Evolutionary conservation across 2,888 invertebrate genomes (phyloP), one percentile per base, ranked within the genome.

Genomic region (Lamproptera curius): DNA sequence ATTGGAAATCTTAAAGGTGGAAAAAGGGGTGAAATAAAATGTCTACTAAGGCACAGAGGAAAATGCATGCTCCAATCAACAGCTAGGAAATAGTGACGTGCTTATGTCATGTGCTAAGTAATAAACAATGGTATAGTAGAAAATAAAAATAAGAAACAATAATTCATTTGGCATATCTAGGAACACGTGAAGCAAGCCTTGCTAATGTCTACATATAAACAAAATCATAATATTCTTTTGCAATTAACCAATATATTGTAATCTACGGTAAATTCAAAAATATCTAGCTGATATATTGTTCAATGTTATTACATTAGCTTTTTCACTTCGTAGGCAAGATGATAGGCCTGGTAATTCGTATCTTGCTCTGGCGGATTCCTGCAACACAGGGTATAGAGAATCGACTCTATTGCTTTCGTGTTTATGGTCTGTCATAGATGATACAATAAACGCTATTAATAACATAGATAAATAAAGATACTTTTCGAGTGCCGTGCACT

Each of bases 241-340:
- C 38, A 40, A 26, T 23, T 33, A 45, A 50, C 38, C 34, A 47
- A 46, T 42, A 26, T 42, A 20, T 43, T 40, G n/a, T 42, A 38
- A 49, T 52, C 51, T 52, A 51, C 52, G 26, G 28, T 54, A 48
- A 55, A 50, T 52, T 46, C n/a, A 17, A 46, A 72, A 68, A 66
- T 66, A 72, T 76, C 81, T 85, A 85, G 76, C 79, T 77, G 79
- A 80, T 73, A 80, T 62, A 70, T 71, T 74, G 62, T 71, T 71
- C 48, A 46, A 50, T 44, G 68, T 65, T 78, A 95, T 93, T 97
- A 98, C 98, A 98, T 97, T 93, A 98, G 96, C 92, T 98, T 98
- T 95, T 98, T 97, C 92, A 98, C 97, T 96, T 98, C 97, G 93
- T 98, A 98, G 92, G 97, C 97, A 91, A 98, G 96, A 92, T 97